Conservation (phyloP, 1,140 invertebrate genomes). For the Sweltsa coloradensis region DNA sequence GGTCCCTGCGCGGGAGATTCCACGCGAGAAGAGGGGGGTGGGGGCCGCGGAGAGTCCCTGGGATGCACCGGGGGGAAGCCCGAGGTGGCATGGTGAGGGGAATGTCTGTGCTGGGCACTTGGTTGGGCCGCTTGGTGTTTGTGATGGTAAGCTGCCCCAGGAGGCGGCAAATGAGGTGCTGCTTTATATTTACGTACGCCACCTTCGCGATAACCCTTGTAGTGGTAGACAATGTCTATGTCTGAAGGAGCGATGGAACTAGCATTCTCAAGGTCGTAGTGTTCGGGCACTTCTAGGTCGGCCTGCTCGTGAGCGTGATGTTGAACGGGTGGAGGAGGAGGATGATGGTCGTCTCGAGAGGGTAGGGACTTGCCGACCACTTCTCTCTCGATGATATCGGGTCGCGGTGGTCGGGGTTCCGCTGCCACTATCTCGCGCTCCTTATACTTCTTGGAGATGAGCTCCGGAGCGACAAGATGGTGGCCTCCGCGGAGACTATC, state of each 20-base stretch:
- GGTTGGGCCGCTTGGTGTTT: conserved; percentile 44
- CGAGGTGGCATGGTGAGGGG: conserved; percentile 54
- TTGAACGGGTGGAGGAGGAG: conserved; percentile 42
- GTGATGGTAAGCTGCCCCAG: conserved; percentile 57
- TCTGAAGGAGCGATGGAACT: conserved; percentile 95
- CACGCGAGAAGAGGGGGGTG: conserved; percentile 41
- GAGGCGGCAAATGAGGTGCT: conserved; percentile 51
- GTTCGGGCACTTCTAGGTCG: conserved; percentile 80
- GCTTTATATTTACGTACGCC: conserved; percentile 71
- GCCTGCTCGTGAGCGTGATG: conserved; percentile 47
- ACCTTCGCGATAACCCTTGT: conserved; percentile 78
- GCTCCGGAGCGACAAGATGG: conserved; percentile 62
- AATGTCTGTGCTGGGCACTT: conserved; percentile 56
- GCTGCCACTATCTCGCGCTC: conserved; percentile 56
- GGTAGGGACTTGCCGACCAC: conserved; percentile 64
- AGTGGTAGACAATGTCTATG: conserved; percentile 93
- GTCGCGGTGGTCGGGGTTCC: conserved; percentile 52
- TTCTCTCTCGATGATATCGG: conserved; percentile 87
- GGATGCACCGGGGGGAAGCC: too few relatives aligned
- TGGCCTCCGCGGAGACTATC: conserved; percentile 49
- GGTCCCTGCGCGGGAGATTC: conserved; percentile 47
- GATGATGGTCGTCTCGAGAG: conserved; percentile 61
- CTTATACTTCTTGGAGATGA: conserved; percentile 78
- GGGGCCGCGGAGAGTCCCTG: conserved; percentile 52
- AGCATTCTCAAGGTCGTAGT: conserved; percentile 94